Conservation (phyloP, 2,888 invertebrate genomes). For the Machimus atricapillus region DNA sequence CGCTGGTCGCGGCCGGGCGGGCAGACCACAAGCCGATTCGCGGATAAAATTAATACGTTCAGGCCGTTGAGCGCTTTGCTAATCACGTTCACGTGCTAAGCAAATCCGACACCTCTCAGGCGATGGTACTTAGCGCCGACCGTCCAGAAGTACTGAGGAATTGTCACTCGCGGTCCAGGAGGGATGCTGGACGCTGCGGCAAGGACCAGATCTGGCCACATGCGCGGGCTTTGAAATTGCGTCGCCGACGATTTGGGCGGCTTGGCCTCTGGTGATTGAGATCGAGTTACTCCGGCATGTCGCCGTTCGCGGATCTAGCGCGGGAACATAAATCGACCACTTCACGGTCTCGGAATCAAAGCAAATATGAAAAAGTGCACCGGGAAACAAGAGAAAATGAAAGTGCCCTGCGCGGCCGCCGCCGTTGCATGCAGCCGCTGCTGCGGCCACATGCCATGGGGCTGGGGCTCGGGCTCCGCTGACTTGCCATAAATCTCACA, state of each 20-base stretch:
- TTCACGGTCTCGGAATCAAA: constrained; percentile 24
- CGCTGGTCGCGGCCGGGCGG: neutral
- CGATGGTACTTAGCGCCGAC: neutral
- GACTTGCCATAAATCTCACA: constrained; percentile 26
- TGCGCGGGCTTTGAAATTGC: neutral
- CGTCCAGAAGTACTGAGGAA: neutral
- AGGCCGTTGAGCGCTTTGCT: constrained; percentile 1
- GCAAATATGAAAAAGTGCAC: constrained; percentile 21
- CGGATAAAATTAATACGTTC: constrained; percentile 3
- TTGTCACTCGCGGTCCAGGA: neutral
- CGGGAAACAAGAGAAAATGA: constrained; percentile 28
- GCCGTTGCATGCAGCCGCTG: neutral
- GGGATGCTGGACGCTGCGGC: neutral
- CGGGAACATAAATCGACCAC: neutral
- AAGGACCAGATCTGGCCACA: neutral
- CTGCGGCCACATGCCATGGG: neutral
- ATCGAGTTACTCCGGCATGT: constrained; percentile 2
- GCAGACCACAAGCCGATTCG: neutral
- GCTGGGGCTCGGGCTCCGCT: neutral
- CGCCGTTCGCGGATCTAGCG: neutral
- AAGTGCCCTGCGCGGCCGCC: neutral
- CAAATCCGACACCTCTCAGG: neutral
- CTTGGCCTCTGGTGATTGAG: neutral
- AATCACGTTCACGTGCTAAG: constrained; percentile 28
- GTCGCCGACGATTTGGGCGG: neutral